These are phyloP conservation scores for Schrankia costaestrigalis DNA, from an alignment of 2,888 invertebrate species.

Conservation along the genomic window DNA sequence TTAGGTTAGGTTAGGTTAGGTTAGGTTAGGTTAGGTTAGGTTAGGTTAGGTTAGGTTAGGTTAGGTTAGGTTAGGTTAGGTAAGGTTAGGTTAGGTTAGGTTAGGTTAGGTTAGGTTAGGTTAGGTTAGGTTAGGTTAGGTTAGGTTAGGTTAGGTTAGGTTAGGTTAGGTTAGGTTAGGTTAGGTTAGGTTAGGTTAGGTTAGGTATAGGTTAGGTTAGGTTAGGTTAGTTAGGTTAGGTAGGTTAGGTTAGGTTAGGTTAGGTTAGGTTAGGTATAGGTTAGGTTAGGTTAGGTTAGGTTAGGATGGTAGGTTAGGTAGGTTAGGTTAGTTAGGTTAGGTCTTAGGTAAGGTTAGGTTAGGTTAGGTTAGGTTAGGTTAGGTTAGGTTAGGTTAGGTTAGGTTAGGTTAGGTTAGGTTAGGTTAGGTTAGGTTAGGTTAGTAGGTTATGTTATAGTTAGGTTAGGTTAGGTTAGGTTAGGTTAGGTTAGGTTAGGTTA, in stretches of 20 bases:
- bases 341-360: constrained; percentile 9
- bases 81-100: constrained; percentile 17
- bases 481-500: constrained; percentile 34
- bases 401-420: constrained; percentile 16
- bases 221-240: constrained; percentile 9
- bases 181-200: constrained; percentile 9
- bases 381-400: constrained; percentile 15
- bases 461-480: constrained; percentile 38
- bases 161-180: constrained; percentile 16
- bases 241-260: constrained; percentile 11
- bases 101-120: constrained; percentile 8
- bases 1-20: constrained; percentile 24
- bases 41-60: constrained; percentile 26
- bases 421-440: constrained; percentile 20
- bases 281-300: constrained; percentile 22
- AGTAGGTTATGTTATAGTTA: constrained; percentile 22
- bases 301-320: constrained; percentile 30
- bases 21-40: constrained; percentile 26
- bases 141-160: constrained; percentile 3
- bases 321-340: constrained; percentile 18
- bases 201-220: constrained; percentile 16
- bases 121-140: constrained; percentile 3
- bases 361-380: constrained; percentile 8
- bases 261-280: constrained; percentile 13
- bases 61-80: constrained; percentile 26